Evolutionary conservation across 1,140 invertebrate genomes (phyloP).

Genomic region (Drosophila paulistorum): DNA sequence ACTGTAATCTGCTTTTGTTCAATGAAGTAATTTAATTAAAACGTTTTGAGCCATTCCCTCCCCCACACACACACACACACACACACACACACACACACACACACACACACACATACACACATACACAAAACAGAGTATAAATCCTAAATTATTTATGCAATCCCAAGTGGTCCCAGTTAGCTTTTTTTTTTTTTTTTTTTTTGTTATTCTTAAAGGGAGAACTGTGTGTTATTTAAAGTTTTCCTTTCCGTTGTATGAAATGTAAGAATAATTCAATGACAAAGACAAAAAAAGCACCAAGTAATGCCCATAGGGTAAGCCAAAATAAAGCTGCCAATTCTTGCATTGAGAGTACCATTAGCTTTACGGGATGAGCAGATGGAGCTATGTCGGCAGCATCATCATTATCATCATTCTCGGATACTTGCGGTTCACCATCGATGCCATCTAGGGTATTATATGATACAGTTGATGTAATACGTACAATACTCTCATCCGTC

Average conservation of each 20-base stretch:
- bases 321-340: slow-evolving; percentile 63
- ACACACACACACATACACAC: slow-evolving; percentile 26
- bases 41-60: slow-evolving; percentile 29
- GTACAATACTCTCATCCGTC: slow-evolving; percentile 52
- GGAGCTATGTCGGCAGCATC: background rate
- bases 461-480: slow-evolving; percentile 30
- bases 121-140: slow-evolving; percentile 45
- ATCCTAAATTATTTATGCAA: slow-evolving; percentile 53
- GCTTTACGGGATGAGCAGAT: background rate
- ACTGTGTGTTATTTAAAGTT: background rate
- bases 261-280: slow-evolving; percentile 39
- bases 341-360: slow-evolving; percentile 54
- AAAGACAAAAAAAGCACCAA: slow-evolving; percentile 47
- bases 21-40: slow-evolving; percentile 80
- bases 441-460: slow-evolving; percentile 39
- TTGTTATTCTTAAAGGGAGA: background rate
- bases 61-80: slow-evolving; percentile 17
- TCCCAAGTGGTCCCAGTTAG: slow-evolving; percentile 1
- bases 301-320: slow-evolving; percentile 58
- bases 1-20: slow-evolving; percentile 33
- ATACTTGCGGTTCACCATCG: slow-evolving; percentile 24
- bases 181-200: background rate
- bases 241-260: background rate
- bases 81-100: slow-evolving; percentile 28
- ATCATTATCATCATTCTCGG: slow-evolving; percentile 18